Conservation (phyloP, 1,140 invertebrate genomes). For the Drosophila auraria region DNA sequence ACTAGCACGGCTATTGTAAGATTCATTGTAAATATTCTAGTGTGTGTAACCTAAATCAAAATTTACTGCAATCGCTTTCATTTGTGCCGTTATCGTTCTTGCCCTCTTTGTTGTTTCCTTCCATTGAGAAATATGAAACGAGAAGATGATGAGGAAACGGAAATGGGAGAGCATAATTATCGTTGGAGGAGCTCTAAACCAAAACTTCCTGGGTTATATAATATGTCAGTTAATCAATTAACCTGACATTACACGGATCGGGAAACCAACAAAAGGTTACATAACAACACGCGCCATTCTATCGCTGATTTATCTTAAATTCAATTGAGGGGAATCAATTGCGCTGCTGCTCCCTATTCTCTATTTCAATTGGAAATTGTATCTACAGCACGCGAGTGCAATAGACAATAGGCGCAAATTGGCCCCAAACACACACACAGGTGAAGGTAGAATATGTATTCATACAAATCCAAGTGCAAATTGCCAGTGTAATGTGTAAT, state of each 20-base stretch:
- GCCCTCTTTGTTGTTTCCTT: slow-evolving; percentile 10
- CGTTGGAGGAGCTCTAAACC: neutral
- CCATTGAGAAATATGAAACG: slow-evolving; percentile 27
- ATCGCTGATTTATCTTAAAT: slow-evolving; percentile 36
- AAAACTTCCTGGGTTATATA: slow-evolving; percentile 16
- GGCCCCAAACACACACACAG: slow-evolving; percentile 12
- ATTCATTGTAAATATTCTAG: slow-evolving; percentile 22
- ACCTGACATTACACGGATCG: slow-evolving; percentile 5
- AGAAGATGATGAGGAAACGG: slow-evolving; percentile 46
- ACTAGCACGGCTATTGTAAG: slow-evolving; percentile 26
- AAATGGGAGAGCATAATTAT: slow-evolving; percentile 32
- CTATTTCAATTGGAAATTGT: slow-evolving; percentile 72
- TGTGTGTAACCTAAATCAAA: slow-evolving; percentile 39
- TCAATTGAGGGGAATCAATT: slow-evolving; percentile 55
- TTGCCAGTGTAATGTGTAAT: slow-evolving; percentile 56
- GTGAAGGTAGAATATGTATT: slow-evolving; percentile 17
- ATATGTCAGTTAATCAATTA: slow-evolving; percentile 18
- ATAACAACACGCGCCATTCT: slow-evolving; percentile 45
- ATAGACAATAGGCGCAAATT: slow-evolving; percentile 59
- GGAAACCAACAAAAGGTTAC: slow-evolving; percentile 50
- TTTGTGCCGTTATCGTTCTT: slow-evolving; percentile 38
- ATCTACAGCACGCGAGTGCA: slow-evolving; percentile 47
- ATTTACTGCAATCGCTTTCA: slow-evolving; percentile 28
- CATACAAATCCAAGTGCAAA: slow-evolving; percentile 51
- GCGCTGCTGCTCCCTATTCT: slow-evolving; percentile 24